Percentiles rank a stretch among this genome's conserved stretches.
phyloP scores from a whole-genome alignment of 2,113 vertebrate genomes.

The Chaetodon trifascialis region DNA sequence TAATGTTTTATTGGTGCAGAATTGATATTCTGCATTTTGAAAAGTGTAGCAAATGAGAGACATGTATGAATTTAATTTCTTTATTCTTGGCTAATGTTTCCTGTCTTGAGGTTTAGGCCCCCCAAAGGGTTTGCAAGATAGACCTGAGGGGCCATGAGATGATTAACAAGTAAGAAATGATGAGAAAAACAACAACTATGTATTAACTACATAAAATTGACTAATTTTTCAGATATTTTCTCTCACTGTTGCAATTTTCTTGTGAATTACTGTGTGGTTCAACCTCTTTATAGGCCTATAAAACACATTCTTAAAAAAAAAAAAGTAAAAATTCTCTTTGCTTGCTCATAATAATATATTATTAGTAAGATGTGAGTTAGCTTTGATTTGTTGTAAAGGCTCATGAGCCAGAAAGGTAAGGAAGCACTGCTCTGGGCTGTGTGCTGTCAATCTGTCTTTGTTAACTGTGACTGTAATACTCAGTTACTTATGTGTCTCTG shows the following conservation, averaged over 20 bases:
- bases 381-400: neutral
- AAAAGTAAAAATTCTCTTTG: neutral
- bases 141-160: neutral
- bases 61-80: neutral
- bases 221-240: neutral
- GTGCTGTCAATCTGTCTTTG: neutral
- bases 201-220: neutral
- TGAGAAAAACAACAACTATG: neutral
- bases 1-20: neutral
- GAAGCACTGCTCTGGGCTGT: neutral
- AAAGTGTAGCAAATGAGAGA: neutral
- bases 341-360: neutral
- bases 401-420: neutral
- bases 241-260: neutral
- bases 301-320: neutral
- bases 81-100: neutral
- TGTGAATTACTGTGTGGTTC: neutral
- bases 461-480: neutral
- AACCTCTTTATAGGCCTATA: neutral
- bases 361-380: neutral
- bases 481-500: neutral
- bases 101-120: neutral
- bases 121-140: neutral
- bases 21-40: neutral
- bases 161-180: neutral